Base-by-base conservation (phyloP, 2,888 invertebrate species). In the Sinotaia quadrata region DNA sequence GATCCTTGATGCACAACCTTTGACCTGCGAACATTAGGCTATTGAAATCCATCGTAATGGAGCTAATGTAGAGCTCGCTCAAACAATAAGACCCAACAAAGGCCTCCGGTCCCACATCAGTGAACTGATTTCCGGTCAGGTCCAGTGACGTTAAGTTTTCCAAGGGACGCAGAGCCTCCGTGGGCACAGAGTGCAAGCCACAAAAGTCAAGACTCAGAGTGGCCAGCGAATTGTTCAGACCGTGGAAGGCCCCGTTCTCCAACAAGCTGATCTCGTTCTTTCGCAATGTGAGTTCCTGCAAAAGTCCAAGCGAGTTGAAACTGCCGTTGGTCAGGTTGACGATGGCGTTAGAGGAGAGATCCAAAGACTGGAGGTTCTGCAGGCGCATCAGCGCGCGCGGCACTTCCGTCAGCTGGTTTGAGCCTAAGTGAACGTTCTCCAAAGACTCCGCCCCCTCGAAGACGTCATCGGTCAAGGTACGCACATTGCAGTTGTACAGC, bases 71-170 rank as follows among this genome's bases (percentile, higher is more conserved):
- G 18, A 73, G 44, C 29, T 63, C 60, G n/a, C 56, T 69, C 36
- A 73, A 31, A 27, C 69, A 69, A 27, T 73, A 73, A 4, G 58
- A 29, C 2, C 73, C 73, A 3, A 44, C 51, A 29, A 72, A 72
- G 2, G 66, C 59, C 24, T 58, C 36, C 4, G 68, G 27, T 0
- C 15, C 65, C 18, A 67, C 36, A 21, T 34, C 49, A 21, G 51
- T 47, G 56, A 70, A 73, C 24, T 54, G 36, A 58, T 73, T 73
- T n/a, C 57, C 63, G 4, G 73, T 68, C 21, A 73, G 31, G 27
- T 73, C 73, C 31, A 73, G 41, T 18, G 60, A 66, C 15, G 60
- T 65, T 18, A 73, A 34, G 47, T 66, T 68, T 24, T 52, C 27
- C 49, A 73, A 52, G 27, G 59, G 47, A 31, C 56, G 56, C 33